A percentile compares a stretch with the other conserved stretches of the same genome.
These are phyloP conservation scores for Mormyrus lacerda DNA, from an alignment of 2,113 vertebrate species.

Conservation along the genomic window DNA sequence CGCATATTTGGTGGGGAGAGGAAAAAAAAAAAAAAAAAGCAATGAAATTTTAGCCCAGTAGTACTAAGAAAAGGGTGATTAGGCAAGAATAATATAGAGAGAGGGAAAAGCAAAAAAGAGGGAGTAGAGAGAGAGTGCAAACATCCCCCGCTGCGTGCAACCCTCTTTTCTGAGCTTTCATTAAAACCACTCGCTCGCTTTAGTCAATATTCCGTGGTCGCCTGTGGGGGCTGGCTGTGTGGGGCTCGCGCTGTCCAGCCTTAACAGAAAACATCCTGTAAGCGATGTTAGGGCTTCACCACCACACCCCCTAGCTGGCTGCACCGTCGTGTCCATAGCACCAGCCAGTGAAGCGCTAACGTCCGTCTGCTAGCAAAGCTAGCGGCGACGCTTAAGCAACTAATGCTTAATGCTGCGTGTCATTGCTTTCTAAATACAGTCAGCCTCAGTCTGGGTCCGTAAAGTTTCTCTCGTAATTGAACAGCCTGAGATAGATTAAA, in stretches of 20 bases:
- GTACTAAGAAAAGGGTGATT: neutral
- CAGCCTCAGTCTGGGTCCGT: neutral
- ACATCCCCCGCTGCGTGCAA: neutral
- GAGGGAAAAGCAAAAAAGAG: neutral
- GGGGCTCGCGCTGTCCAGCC: neutral
- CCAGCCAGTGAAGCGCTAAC: neutral
- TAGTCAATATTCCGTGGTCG: neutral
- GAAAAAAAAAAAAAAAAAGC: neutral
- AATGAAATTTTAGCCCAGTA: neutral
- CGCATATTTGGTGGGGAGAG: neutral
- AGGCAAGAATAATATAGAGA: neutral
- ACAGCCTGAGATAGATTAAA: neutral
- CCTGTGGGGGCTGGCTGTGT: neutral
- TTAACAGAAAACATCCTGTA: neutral
- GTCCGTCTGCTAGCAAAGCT: neutral
- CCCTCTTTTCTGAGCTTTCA: neutral
- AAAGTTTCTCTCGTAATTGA: neutral
- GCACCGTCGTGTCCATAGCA: neutral
- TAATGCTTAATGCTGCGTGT: constrained; percentile 1
- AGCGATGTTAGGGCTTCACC: neutral
- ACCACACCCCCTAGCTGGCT: neutral
- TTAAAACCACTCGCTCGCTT: neutral
- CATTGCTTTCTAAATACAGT: constrained; percentile 9
- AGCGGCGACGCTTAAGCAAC: neutral
- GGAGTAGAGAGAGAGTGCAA: neutral